Percentiles rank a stretch among this genome's conserved stretches.
Conservation (phyloP, 1,140 invertebrate species). For the Meloidogyne floridensis region DNA sequence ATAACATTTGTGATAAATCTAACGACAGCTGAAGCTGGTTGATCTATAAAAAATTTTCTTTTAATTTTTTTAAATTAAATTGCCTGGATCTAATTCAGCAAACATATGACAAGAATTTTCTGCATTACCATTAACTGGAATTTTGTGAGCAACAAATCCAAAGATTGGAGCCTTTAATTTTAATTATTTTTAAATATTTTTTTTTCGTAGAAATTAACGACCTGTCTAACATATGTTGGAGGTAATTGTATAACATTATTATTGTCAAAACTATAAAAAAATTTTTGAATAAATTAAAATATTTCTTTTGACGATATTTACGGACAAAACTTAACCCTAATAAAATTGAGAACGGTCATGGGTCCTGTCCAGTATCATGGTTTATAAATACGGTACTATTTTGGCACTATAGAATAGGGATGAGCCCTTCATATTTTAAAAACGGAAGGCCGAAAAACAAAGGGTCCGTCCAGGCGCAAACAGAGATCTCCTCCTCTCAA, state of each 20-base stretch:
- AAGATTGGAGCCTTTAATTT: constrained; percentile 70
- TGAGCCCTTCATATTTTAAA: no score
- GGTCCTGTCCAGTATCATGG: no score
- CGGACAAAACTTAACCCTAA: no score
- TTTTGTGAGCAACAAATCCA: constrained; percentile 88
- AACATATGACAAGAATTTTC: constrained; percentile 91
- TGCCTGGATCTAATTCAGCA: constrained; percentile 81
- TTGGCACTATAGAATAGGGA: no score
- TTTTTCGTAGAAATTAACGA: not conserved
- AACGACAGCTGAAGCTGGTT: constrained; percentile 90
- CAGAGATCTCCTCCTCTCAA: no score
- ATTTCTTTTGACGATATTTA: no score
- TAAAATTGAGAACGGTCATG: no score
- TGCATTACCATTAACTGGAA: constrained; percentile 70
- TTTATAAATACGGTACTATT: no score
- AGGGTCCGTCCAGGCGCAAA: no score
- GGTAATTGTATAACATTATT: constrained; percentile 43
- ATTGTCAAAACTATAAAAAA: constrained; percentile 48
- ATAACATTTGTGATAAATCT: constrained; percentile 92
- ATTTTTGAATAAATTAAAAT: no score
- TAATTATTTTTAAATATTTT: constrained; percentile 55
- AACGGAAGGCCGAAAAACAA: no score
- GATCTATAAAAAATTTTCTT: constrained; percentile 70
- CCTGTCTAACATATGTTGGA: constrained; percentile 60
- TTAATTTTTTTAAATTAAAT: not conserved